Evolutionary conservation across 2,797 vertebrate species (phyloP).

Genomic region (Peromyscus nudipes): DNA sequence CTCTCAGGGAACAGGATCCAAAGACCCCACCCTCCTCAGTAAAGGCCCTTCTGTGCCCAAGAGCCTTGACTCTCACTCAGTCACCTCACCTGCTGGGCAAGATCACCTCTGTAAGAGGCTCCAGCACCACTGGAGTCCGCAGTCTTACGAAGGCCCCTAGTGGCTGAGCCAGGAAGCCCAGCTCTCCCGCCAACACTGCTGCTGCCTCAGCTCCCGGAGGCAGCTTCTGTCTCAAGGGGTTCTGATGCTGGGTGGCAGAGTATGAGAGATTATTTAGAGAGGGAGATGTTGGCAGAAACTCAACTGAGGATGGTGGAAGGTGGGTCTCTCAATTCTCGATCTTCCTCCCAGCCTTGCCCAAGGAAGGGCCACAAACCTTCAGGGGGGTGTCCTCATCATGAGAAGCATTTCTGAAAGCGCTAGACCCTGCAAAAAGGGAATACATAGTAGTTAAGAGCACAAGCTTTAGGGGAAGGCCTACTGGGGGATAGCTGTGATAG

Average conservation of each 20-base stretch:
- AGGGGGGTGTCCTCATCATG: slow-evolving; percentile 64
- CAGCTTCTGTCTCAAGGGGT: slow-evolving; percentile 87
- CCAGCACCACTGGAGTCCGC: slow-evolving; percentile 80
- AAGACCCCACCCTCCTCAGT: neutral
- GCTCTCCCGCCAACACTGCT: slow-evolving; percentile 87
- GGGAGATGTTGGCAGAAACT: neutral
- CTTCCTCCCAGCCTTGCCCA: slow-evolving; percentile 31
- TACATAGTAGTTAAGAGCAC: neutral
- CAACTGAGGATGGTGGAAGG: neutral
- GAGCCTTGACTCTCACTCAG: neutral
- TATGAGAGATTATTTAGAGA: slow-evolving; percentile 21
- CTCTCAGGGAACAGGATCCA: neutral
- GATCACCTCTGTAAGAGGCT: slow-evolving; percentile 87
- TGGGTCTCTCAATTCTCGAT: neutral
- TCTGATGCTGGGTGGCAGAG: slow-evolving; percentile 83
- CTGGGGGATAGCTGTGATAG: neutral
- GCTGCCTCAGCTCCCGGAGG: slow-evolving; percentile 86
- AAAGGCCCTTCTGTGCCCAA: neutral
- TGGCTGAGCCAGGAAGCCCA: slow-evolving; percentile 88
- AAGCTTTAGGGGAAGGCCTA: neutral
- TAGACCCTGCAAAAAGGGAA: slow-evolving; percentile 68
- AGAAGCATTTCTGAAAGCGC: slow-evolving; percentile 14
- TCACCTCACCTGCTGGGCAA: slow-evolving; percentile 89
- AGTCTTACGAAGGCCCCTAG: slow-evolving; percentile 88
- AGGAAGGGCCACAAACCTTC: slow-evolving; percentile 78